Base-by-base conservation (phyloP, 2,797 vertebrate species). In the Petrocephalus schoutedeni region DNA sequence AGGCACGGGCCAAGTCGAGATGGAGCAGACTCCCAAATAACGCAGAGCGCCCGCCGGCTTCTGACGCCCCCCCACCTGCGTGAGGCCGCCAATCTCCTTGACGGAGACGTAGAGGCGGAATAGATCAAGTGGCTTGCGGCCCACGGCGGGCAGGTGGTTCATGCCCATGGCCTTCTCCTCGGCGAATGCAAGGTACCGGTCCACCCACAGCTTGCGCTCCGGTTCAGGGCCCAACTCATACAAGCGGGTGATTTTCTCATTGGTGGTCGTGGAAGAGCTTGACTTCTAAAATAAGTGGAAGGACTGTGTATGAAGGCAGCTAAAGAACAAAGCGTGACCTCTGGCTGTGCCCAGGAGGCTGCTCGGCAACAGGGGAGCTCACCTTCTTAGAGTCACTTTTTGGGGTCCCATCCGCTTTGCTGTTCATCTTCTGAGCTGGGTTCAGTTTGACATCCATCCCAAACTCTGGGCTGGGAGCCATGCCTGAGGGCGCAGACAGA, bases 131-230 rank as follows among this genome's bases (percentile, higher is more conserved):
- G 98, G 98, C 90, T 99, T 99, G 90, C 98, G 97, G 90, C 98
- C 98, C 83, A 99, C 98, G 0, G 98, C 98, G 0, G 98, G 98
- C 88, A 99, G 96, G 89, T 99, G 98, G 92, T 95, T 99, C 98
- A 99, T 98, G 92, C 98, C 97, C 97, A 98, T 98, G 89, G 98
- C 97, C 92, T 99, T 99, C 94, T 99, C 98, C 92, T 99, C 98
- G 0, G 97, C 95, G 36, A 99, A 99, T 85, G 98, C 97, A 93
- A 99, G 94, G 93, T 96, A 99, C 4, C 97, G 96, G 94, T 99
- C 98, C 87, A 99, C 98, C 98, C 98, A 99, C 93, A 99, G 96
- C 94, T 99, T 99, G 94, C 98, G 96, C 93, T 99, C 98, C 0
- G 98, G 98, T 93, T 99, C 98, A 0, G 97, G 96, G 45, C 98